Evolutionary conservation across 2,113 vertebrate species (phyloP).

Genomic region (Pontoporia blainvillei): DNA sequence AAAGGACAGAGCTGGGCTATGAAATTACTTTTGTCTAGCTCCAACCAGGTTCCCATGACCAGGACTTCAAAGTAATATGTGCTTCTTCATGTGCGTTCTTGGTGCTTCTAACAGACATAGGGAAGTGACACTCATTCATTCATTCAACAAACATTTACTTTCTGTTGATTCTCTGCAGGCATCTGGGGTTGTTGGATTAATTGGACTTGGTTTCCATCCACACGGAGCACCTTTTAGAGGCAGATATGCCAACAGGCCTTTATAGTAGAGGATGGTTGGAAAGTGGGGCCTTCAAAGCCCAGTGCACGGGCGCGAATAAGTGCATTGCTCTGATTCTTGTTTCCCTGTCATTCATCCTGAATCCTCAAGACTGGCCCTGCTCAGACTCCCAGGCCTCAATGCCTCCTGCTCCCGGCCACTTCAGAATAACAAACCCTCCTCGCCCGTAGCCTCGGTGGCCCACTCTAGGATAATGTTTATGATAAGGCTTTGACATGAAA

Average conservation of each 20-base stretch:
- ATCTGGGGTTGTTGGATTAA: neutral
- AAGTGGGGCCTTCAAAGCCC: neutral
- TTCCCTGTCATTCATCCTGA: neutral
- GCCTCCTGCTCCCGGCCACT: neutral
- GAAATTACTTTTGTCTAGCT: neutral
- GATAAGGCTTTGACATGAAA: conserved; percentile 69
- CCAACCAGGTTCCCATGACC: neutral
- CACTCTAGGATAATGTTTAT: conserved; percentile 70
- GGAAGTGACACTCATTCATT: neutral
- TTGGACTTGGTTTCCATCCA: neutral
- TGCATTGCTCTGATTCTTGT: neutral
- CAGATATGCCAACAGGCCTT: neutral
- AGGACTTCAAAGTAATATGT: neutral
- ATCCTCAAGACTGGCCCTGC: neutral
- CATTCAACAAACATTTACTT: neutral
- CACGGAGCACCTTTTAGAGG: neutral
- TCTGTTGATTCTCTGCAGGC: neutral
- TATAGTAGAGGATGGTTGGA: neutral
- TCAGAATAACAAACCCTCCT: conserved; percentile 64
- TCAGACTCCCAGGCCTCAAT: neutral
- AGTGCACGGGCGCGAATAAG: neutral
- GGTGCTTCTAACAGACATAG: neutral
- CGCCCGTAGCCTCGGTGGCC: neutral
- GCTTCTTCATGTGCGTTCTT: neutral
- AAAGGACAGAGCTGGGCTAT: neutral